Evolutionary conservation across 2,888 invertebrate species (phyloP).

Genomic region (Diplolepis rosae): DNA sequence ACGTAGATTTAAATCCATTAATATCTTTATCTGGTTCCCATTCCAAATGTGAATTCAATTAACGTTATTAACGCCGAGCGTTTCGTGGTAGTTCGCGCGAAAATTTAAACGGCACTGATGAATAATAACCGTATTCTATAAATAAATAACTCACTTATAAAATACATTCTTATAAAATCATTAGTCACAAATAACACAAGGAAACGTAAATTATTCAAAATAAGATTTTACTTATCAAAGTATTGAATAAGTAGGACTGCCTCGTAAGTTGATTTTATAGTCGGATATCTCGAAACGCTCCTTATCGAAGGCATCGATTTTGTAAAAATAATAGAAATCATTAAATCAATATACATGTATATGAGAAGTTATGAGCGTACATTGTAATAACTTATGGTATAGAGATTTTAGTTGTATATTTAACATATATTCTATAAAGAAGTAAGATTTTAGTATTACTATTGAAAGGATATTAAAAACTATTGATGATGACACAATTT

Average conservation of each 20-base stretch:
- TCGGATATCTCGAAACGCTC: constrained; percentile 20
- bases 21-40: neutral
- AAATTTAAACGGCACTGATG: constrained; percentile 38
- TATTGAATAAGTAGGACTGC: constrained; percentile 2
- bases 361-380: constrained; percentile 8
- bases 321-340: constrained; percentile 7
- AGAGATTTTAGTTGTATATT: constrained; percentile 21
- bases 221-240: neutral
- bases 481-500: neutral
- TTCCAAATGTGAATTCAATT: neutral
- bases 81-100: constrained; percentile 19
- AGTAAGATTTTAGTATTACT: constrained; percentile 8
- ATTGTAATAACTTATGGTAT: constrained; percentile 5
- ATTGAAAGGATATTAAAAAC: neutral
- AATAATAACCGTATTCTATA: constrained; percentile 33
- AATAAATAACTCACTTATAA: constrained; percentile 25
- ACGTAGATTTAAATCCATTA: neutral
- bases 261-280: neutral
- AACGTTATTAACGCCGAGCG: constrained; percentile 33
- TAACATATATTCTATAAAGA: constrained; percentile 10
- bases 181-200: constrained; percentile 24
- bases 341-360: constrained; percentile 22
- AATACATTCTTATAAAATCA: constrained; percentile 33
- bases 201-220: constrained; percentile 22
- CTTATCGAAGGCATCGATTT: constrained; percentile 2